Base-by-base conservation (phyloP, 2,888 invertebrate species). In the Parnassius smintheus region DNA sequence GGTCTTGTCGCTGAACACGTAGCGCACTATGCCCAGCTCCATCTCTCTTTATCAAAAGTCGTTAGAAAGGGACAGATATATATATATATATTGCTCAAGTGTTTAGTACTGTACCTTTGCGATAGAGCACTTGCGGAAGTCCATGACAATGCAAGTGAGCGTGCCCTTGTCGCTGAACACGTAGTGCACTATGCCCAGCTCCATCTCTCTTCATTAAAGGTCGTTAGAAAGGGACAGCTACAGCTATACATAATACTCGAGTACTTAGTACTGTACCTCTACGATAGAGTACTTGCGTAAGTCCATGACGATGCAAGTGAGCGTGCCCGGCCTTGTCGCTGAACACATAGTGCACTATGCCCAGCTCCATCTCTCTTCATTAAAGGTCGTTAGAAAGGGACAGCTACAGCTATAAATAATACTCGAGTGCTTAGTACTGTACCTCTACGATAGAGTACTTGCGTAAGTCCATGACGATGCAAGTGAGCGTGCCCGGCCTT, bases 151-250 rank as follows among this genome's bases (percentile, higher is more conserved):
- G 77, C 97, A 94, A 12, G 99, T 99, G 71, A 99, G 93, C 0
- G 99, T 99, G 59, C 99, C 99, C n/a, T n/a, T n/a, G n/a, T 99
- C 93, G 99, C 99, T 60, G 98, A 97, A 92, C n/a, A 99, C 94
- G 86, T 98, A 99, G 83, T 97, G 96, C 41, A 99, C 97, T n/a
- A n/a, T n/a, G 1, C 2, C 22, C 22, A 22, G 22, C 22, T 22
- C 22, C 22, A 22, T 22, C 22, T 22, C 22, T 22, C 22, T 22
- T 22, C 22, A 22, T 2, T 22, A 1, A 22, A 22, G 1, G 22
- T 2, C 22, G 2, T 22, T 22, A 22, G 22, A 22, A 22, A 22
- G 22, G 22, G n/a, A 22, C 2, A 25, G 25, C 25, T 25, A 25
- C 25, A 25, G 25, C 25, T 25, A 25, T 2, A 22, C n/a, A n/a